Evolutionary conservation across 2,888 invertebrate genomes (phyloP), one percentile per base, ranked within the genome.

Genomic region (Polyommatus iphigenia): DNA sequence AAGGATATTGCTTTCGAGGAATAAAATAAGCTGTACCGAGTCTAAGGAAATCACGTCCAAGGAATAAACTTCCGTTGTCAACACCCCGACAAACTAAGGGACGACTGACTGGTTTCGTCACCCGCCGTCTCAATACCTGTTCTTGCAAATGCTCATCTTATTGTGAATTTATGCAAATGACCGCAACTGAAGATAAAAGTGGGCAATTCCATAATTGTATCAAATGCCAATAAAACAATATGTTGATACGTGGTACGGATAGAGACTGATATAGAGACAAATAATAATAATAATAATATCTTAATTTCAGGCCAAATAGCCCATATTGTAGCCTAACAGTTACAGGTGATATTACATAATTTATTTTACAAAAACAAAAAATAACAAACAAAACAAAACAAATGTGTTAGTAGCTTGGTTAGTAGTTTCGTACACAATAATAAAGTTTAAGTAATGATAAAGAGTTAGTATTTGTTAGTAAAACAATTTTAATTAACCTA

Each of bases 91-190:
- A 29, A 29, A 67, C 29, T 29, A 29, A 29, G 67, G 29, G 18
- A 67, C 67, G 50, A 54, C 50, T 20, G 62, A 62, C 62, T 24
- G 62, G 62, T 62, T 62, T 62, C 13, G 24, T 62, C 20, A 62
- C 24, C 10, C 24, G 62, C 62, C 8, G 62, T 20, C 62, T 62
- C 20, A 62, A 62, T 62, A 62, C 62, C 20, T 20, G 62, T 24
- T 62, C 20, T 24, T 13, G 62, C 24, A 62, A 62, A 62, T 62
- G 62, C 62, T 62, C 24, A 62, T 24, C 62, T 24, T 24, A 24
- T 62, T 13, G 20, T 59, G 59, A 59, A 62, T 24, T 20, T 24
- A 62, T 62, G 62, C 24, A 62, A 62, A 62, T 62, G 24, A 24
- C 4, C 10, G 13, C 24, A 24, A 7, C 20, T 20, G 20, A 20